These are phyloP conservation scores for Theropithecus gelada DNA, from an alignment of 2,113 vertebrate species.

Conservation along the genomic window DNA sequence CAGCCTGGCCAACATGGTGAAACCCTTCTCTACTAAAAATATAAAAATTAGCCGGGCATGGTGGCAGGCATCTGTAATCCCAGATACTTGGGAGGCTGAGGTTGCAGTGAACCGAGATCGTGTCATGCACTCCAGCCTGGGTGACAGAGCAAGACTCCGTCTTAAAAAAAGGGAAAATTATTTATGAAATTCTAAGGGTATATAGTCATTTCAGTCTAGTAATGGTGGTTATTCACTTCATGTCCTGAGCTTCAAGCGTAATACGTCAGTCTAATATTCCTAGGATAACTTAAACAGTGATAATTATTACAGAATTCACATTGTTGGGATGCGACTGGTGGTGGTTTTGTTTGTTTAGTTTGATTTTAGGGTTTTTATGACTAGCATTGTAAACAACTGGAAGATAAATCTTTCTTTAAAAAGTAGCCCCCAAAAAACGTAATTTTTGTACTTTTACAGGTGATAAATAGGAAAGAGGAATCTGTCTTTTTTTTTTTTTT, in stretches of 20 bases:
- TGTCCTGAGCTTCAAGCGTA: not conserved
- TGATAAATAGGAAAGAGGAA: not conserved
- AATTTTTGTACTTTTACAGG: not conserved
- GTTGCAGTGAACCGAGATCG: no score
- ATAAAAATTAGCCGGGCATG: no score
- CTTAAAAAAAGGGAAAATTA: not conserved
- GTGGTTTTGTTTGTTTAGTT: not conserved
- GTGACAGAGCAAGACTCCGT: no score
- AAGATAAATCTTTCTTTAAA: not conserved
- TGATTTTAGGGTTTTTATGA: not conserved
- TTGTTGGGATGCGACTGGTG: not conserved
- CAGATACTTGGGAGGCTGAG: no score
- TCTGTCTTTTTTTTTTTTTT: not conserved
- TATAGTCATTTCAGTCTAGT: not conserved
- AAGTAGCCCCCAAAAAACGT: not conserved
- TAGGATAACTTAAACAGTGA: not conserved
- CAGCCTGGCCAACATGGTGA: no score
- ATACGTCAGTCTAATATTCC: not conserved
- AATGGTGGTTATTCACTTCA: not conserved
- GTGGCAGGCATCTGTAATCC: no score
- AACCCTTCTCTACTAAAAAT: no score
- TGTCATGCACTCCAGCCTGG: no score
- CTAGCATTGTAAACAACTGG: not conserved
- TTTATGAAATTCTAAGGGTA: not conserved
- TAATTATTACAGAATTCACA: not conserved